A percentile compares a stretch with the other conserved stretches of the same genome.
phyloP scores from a whole-genome alignment of 2,113 vertebrate species.

The Lonchura striata region DNA sequence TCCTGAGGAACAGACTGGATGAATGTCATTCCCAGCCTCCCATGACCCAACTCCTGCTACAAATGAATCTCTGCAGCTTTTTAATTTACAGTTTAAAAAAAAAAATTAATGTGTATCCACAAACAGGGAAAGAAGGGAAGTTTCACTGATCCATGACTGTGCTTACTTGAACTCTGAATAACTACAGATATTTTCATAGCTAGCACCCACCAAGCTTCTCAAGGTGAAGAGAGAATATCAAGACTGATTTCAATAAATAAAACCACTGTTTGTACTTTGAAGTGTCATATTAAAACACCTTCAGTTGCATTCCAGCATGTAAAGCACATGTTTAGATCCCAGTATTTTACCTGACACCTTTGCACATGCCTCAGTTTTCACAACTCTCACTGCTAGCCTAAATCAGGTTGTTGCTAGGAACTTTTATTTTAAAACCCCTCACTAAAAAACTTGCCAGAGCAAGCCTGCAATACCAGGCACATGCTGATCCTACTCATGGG shows the following conservation, averaged over 20 bases:
- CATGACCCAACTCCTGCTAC: background rate
- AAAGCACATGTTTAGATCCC: background rate
- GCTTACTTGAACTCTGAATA: background rate
- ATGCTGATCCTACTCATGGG: background rate
- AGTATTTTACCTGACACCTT: background rate
- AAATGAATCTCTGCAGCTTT: background rate
- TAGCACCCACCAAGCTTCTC: background rate
- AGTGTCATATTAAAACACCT: background rate
- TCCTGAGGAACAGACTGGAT: background rate
- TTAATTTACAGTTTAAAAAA: background rate
- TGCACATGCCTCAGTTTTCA: background rate
- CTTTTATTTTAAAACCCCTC: background rate
- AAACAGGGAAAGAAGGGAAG: background rate
- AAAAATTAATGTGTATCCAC: background rate
- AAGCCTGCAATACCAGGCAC: slow-evolving; percentile 5
- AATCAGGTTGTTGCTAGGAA: background rate
- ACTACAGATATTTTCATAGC: background rate
- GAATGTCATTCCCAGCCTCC: background rate
- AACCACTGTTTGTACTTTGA: background rate
- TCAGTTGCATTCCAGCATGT: background rate
- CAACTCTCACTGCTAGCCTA: background rate
- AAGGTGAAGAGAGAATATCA: background rate
- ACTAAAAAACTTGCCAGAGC: background rate
- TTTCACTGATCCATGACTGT: background rate
- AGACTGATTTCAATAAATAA: background rate